Percentiles rank a stretch among this genome's conserved stretches.
These are phyloP conservation scores for Micrasema longulum DNA, from an alignment of 1,140 invertebrate genomes.

Conservation along the genomic window DNA sequence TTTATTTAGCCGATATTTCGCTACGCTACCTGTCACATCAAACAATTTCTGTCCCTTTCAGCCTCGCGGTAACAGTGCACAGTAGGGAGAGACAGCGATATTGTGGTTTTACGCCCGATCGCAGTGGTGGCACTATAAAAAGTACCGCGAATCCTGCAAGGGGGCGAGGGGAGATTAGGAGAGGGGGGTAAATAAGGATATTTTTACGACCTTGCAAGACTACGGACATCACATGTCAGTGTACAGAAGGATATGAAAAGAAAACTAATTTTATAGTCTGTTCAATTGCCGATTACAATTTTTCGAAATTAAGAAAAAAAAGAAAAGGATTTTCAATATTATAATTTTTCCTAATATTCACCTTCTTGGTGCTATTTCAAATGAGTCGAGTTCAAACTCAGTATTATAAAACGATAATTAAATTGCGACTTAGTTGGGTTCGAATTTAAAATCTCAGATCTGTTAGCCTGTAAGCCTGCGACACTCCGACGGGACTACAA, in stretches of 20 bases:
- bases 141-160: constrained; percentile 21
- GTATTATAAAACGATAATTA: no score
- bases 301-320: no score
- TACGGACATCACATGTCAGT: constrained; percentile 31
- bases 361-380: no score
- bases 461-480: no score
- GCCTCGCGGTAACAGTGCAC: neutral
- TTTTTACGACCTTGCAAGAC: constrained; percentile 38
- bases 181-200: constrained; percentile 15
- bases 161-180: neutral
- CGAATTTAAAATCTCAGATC: no score
- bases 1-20: constrained; percentile 35
- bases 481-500: no score
- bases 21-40: constrained; percentile 30
- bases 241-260: constrained; percentile 31
- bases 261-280: constrained; percentile 19
- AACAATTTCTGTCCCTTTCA: constrained; percentile 18
- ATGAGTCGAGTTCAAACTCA: no score
- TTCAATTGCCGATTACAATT: no score
- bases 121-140: constrained; percentile 36
- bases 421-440: no score
- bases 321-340: neutral
- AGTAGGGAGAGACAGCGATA: neutral
- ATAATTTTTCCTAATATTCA: no score
- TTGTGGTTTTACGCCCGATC: constrained; percentile 30